Percentiles rank a stretch among this genome's conserved stretches.
Conservation (phyloP, 2,113 vertebrate genomes). For the Paradoxurus hermaphroditus region DNA sequence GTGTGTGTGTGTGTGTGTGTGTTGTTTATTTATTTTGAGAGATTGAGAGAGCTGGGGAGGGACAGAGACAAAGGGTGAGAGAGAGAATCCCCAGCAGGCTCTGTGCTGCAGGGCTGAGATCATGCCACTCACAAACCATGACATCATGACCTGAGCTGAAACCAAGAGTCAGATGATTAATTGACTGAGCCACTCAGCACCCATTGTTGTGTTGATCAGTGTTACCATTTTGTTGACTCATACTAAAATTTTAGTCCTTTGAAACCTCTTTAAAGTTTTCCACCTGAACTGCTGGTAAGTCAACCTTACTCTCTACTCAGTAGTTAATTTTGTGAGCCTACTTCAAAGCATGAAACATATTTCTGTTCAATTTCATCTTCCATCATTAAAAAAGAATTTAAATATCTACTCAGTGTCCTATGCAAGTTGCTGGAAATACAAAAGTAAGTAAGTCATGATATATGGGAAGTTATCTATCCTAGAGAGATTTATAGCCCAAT, state of each 20-base stretch:
- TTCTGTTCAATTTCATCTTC: neutral
- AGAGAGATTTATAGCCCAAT: neutral
- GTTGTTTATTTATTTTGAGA: neutral
- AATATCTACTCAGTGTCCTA: neutral
- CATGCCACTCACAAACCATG: no score
- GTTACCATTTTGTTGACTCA: neutral
- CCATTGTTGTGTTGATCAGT: neutral
- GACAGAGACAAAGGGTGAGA: no score
- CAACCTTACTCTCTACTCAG: neutral
- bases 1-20: neutral
- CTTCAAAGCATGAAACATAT: neutral
- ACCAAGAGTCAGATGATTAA: no score
- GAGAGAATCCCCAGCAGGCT: no score
- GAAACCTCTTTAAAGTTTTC: neutral
- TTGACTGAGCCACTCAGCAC: no score
- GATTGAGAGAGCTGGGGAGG: no score
- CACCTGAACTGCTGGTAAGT: neutral
- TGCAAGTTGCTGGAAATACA: neutral
- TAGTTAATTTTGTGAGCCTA: neutral
- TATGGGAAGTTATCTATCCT: neutral
- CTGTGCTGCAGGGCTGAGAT: no score
- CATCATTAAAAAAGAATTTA: neutral
- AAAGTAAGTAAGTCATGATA: neutral
- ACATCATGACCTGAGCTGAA: no score
- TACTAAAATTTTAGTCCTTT: neutral